Conservation (phyloP, 2,888 invertebrate species). For the Seladonia tumulorum region DNA sequence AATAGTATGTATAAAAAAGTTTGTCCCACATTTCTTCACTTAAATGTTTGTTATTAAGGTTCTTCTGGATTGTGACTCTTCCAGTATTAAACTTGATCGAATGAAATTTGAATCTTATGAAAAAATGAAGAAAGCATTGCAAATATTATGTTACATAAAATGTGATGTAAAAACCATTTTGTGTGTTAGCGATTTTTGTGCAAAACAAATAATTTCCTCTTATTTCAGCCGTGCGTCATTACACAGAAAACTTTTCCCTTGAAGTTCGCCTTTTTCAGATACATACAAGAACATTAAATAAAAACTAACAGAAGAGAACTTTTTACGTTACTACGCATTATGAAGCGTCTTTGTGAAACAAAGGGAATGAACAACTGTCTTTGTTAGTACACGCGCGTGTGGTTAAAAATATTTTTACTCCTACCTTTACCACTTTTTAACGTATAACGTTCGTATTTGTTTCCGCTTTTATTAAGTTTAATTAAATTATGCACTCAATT, state of each 20-base stretch:
- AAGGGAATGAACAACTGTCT: neutral
- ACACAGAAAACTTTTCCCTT: neutral
- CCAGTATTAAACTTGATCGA: neutral
- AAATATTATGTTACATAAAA: neutral
- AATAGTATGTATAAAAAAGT: too few species aligned
- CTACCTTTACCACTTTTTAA: neutral
- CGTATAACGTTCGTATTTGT: neutral
- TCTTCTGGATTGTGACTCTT: neutral
- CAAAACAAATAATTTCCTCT: neutral
- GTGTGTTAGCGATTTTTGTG: neutral
- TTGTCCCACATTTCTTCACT: too few species aligned
- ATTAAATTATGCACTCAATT: neutral
- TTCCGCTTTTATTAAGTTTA: neutral
- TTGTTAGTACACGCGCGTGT: neutral
- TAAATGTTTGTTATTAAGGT: too few species aligned
- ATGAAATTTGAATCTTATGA: neutral
- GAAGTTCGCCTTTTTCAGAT: neutral
- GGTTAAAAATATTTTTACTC: neutral
- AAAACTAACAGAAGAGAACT: neutral
- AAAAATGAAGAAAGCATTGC: neutral
- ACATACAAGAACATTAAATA: neutral
- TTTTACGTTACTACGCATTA: neutral
- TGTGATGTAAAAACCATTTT: neutral
- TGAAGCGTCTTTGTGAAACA: neutral
- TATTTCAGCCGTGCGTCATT: neutral